Base-by-base conservation (phyloP, 2,797 vertebrate genomes). In the Hydrocynus forskahlii region DNA sequence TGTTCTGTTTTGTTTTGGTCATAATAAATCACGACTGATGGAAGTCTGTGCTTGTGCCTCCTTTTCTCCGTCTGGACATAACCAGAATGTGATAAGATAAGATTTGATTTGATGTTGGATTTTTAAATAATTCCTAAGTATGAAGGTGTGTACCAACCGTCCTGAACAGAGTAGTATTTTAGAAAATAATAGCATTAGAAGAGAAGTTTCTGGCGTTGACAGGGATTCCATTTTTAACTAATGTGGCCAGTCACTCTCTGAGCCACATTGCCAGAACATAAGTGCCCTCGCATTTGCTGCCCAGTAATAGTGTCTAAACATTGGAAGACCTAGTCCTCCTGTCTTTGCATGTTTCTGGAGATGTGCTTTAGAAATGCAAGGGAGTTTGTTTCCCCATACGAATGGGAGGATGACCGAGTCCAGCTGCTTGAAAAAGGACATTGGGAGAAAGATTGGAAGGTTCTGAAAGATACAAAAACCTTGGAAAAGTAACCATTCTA, bases 281-380 rank as follows among this genome's bases (percentile, higher is more conserved):
- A 81, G 9, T 12, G 69, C 59, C 9, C 72, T 87, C 0, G 7
- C 21, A 57, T 80, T 84, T 43, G 38, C 71, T 43, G 70, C 60
- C 76, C 74, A 81, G 16, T 82, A 82, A 35, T 80, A 83, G n/a
- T 76, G 63, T 9, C 29, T 81, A 29, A 87, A 84, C 6, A 84
- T 35, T 9, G 63, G 73, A 7, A 85, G 75, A 9, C 54, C 50
- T 1, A 59, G 40, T 4, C 80, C 72, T 10, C 43, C 52, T 4
- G 2, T 7, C 0, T 63, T 57, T 2, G 25, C 21, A 29, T 21
- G 14, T 13, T 78, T 83, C 19, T 82, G 50, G 1, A 80, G 19
- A 1, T 83, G 40, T 0, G 13, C 60, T 79, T 79, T 79, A 29
- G 72, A 55, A 4, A 84, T 86, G 13, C 5, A 2, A 75, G 25